These are phyloP conservation scores for Sceloporus tristichus DNA, from an alignment of 2,113 vertebrate genomes.

Conservation along the genomic window DNA sequence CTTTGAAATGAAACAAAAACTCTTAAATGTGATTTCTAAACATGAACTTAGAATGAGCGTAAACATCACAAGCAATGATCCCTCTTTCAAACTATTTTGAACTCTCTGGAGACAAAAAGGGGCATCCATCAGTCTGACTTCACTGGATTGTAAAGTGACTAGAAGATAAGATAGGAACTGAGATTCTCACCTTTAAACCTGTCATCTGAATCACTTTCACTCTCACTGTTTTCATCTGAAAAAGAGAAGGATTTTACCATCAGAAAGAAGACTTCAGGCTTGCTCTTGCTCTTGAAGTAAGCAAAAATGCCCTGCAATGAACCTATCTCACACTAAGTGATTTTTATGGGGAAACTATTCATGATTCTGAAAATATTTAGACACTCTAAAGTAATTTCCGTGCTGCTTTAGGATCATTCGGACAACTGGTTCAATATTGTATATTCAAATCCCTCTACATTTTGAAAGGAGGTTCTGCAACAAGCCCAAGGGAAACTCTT, in stretches of 20 bases:
- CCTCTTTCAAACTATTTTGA: not conserved
- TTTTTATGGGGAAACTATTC: conserved; percentile 21
- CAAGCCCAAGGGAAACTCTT: not conserved
- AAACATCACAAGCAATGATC: not conserved
- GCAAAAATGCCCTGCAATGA: conserved; percentile 41
- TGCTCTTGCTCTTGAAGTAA: not conserved
- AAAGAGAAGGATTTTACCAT: conserved; percentile 64
- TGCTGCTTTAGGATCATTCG: not conserved
- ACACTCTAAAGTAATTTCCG: conserved; percentile 9
- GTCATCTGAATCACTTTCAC: conserved; percentile 98
- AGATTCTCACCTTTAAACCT: conserved; percentile 95
- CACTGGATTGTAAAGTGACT: not conserved
- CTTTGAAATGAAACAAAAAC: not conserved
- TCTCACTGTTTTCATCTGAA: conserved; percentile 98
- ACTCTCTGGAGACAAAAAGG: not conserved
- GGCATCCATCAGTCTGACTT: not conserved
- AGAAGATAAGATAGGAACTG: not conserved
- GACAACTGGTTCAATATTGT: conserved; percentile 30
- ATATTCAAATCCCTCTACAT: conserved; percentile 16
- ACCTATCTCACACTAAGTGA: conserved; percentile 24
- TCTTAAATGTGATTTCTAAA: not conserved
- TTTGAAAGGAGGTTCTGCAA: not conserved
- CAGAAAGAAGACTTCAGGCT: conserved; percentile 24
- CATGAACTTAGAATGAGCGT: not conserved
- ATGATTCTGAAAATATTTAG: conserved; percentile 16